Evolutionary conservation across 2,888 invertebrate species (phyloP), one percentile per base, ranked within the genome.

Genomic region (Spodoptera picta): DNA sequence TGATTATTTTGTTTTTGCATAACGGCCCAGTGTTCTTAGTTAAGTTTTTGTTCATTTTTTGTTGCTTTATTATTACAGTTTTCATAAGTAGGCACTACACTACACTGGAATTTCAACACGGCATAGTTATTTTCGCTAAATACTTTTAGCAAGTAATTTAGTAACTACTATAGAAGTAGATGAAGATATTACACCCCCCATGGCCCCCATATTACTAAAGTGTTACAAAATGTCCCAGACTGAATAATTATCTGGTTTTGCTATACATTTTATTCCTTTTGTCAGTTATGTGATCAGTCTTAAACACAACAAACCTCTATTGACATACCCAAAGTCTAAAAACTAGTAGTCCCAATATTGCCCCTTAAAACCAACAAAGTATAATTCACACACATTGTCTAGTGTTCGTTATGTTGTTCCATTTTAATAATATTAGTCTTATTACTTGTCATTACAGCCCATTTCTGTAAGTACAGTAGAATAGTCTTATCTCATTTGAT

Each of bases 401-500:
- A 47, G 36, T 19, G 23, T 10, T 24, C 7, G 24, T 60, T 57
- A 50, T 31, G 46, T 52, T 19, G 31, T n/a, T 54, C 43, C 43
- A 6, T 6, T 48, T 41, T 43, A 41, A 43, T 55, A 56, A 60
- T 63, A 45, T 47, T 44, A 52, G 12, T 60, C 49, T 53, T 56
- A 46, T 57, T 50, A 36, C 65, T 71, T 73, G 49, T 63, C 36
- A 45, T 79, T 78, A 14, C 79, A 79, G 79, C 47, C 66, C 73
- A 69, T 76, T 52, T 72, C 56, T 57, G 79, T 81, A 69, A 71
- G 81, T 81, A 79, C 48, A 55, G 53, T 52, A 49, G 49, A 42
- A 73, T 49, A 31, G 23, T 41, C 14, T 60, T 52, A 63, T 62
- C 51, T 44, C 42, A 36, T 36, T 36, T 36, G 36, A 36, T 36